phyloP scores from a whole-genome alignment of 1,140 invertebrate genomes.

The Drosophila prosaltans region DNA sequence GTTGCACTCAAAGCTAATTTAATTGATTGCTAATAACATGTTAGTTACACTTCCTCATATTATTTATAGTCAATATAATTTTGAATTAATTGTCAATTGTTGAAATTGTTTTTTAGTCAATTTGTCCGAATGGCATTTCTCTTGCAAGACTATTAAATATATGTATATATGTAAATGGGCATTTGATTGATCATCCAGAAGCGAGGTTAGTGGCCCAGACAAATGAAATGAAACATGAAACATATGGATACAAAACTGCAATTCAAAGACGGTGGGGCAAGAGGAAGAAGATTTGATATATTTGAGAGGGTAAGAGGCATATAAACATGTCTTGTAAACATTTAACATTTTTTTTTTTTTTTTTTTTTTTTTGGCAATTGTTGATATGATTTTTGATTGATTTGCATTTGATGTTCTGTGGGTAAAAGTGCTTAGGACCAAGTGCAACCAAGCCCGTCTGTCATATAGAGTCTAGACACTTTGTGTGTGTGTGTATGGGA shows the following conservation, averaged over 20 bases:
- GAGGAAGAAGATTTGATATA: too few relatives aligned
- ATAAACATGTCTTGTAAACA: neutral
- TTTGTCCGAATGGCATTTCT: neutral
- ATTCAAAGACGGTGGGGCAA: neutral
- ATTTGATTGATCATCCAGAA: conserved; percentile 60
- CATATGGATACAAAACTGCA: conserved; percentile 17
- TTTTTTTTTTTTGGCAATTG: conserved; percentile 30
- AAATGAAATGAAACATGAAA: conserved; percentile 14
- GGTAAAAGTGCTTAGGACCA: neutral
- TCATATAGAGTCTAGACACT: conserved; percentile 50
- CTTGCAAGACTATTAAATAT: conserved; percentile 55
- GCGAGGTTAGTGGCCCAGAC: conserved; percentile 14
- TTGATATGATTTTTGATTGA: conserved; percentile 52
- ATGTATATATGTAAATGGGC: conserved; percentile 54
- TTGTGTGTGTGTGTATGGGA: neutral
- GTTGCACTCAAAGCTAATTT: neutral
- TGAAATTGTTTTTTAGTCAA: neutral
- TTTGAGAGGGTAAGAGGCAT: too few relatives aligned
- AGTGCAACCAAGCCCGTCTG: conserved; percentile 1
- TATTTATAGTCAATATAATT: conserved; percentile 1
- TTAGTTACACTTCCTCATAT: neutral
- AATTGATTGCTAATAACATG: conserved; percentile 1
- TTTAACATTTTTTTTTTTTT: neutral
- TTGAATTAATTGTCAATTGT: conserved; percentile 6
- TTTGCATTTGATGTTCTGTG: conserved; percentile 44